Percentiles rank a stretch among this genome's conserved stretches.
These are phyloP conservation scores for Apodemia duryi DNA, from an alignment of 2,888 invertebrate genomes.

Conservation along the genomic window DNA sequence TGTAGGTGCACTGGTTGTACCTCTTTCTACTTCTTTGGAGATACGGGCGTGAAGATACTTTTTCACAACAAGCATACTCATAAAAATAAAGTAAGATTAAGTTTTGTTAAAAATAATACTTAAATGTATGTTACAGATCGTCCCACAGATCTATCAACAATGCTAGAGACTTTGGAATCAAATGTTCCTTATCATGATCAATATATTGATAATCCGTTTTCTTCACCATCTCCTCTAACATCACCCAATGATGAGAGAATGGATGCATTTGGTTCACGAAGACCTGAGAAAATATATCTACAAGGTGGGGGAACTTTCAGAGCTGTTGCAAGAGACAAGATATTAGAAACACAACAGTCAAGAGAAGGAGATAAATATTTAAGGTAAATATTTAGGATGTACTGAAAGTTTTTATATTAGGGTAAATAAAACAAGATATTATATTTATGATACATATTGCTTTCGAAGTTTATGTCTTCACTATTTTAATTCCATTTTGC, in stretches of 20 bases:
- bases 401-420: no score
- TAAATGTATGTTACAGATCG: slow-evolving; percentile 48
- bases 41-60: no score
- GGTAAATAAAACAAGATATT: no score
- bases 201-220: slow-evolving; percentile 74
- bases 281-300: slow-evolving; percentile 69
- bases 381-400: slow-evolving; percentile 42
- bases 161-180: slow-evolving; percentile 66
- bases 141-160: slow-evolving; percentile 64
- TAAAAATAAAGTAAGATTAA: no score
- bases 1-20: no score
- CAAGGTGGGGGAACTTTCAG: slow-evolving; percentile 73
- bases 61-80: no score
- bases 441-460: no score
- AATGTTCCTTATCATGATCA: slow-evolving; percentile 64
- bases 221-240: slow-evolving; percentile 71
- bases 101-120: no score
- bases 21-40: no score
- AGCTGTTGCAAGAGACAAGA: slow-evolving; percentile 67
- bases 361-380: slow-evolving; percentile 68
- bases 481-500: no score
- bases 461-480: no score
- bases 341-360: slow-evolving; percentile 63
- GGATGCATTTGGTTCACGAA: slow-evolving; percentile 54
- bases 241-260: slow-evolving; percentile 70